Evolutionary conservation across 2,888 invertebrate species (phyloP).

Genomic region (Crossocerus cetratus): DNA sequence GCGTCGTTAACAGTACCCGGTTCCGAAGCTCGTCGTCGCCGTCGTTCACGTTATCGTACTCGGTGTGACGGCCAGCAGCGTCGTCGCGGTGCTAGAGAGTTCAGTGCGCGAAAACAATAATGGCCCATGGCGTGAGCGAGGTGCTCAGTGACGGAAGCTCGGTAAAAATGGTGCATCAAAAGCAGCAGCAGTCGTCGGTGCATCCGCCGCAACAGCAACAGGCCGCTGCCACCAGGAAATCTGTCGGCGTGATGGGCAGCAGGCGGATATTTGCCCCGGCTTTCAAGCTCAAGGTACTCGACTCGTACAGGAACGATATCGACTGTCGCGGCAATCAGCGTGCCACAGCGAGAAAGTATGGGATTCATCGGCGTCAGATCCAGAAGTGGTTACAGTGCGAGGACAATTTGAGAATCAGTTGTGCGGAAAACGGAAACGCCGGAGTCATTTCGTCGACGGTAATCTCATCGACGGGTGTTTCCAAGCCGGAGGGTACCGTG

Average conservation of each 20-base stretch:
- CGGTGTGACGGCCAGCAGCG: constrained; percentile 27
- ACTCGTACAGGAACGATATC: constrained; percentile 90
- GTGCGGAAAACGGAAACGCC: constrained; percentile 77
- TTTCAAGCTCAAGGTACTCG: constrained; percentile 92
- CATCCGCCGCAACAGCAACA: constrained; percentile 61
- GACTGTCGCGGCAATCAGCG: constrained; percentile 94
- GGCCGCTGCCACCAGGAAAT: constrained; percentile 62
- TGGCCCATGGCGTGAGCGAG: constrained; percentile 81
- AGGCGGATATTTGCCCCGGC: constrained; percentile 92
- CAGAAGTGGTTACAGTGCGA: constrained; percentile 95
- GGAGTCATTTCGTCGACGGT: constrained; percentile 35
- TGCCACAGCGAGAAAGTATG: constrained; percentile 93
- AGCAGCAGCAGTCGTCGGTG: constrained; percentile 61
- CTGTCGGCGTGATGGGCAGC: constrained; percentile 83
- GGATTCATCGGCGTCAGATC: constrained; percentile 92
- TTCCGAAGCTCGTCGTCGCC: constrained; percentile 57
- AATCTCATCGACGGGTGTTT: constrained; percentile 43
- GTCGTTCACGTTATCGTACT: constrained; percentile 30
- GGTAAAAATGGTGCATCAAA: constrained; percentile 70
- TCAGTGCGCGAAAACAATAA: constrained; percentile 67
- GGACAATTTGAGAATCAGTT: constrained; percentile 86
- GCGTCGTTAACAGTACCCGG: constrained; percentile 63
- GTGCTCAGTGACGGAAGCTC: constrained; percentile 75
- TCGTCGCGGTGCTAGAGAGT: constrained; percentile 39
- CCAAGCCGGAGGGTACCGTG: constrained; percentile 52